Evolutionary conservation across 2,888 invertebrate species (phyloP), one percentile per base, ranked within the genome.

Genomic region (Brachypalpus laphriformis): DNA sequence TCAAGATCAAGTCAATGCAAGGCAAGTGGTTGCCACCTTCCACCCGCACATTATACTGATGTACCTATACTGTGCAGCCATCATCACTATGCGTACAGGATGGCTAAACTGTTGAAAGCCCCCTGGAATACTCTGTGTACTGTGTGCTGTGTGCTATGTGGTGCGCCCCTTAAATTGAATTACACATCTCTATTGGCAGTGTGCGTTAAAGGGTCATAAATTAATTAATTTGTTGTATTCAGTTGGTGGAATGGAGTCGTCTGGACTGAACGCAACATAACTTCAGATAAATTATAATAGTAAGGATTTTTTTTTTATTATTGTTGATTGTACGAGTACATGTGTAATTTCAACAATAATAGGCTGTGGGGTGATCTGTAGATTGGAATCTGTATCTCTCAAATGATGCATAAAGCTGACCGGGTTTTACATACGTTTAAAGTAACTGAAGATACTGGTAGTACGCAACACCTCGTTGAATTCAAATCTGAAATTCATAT

Each of bases 1-100:
- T 59, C 76, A 76, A 76, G 76, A 68, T 76, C 59, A 47, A 76
- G 51, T 59, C 68, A 34, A 31, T 70, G 70, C 68, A 61, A 70
- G 42, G 31, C 61, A 70, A 51, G 34, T 63, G 63, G 20, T 11
- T 34, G 22, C 31, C 42, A 42, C 42, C 51, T 31, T 54, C 14
- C 42, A 42, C 40, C 54, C 63, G 40, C 54, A 25, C 54, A 45
- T 9, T 16, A 4, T 20, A 8, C n/a, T 6, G 14, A 2, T 37
- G 37, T 14, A 42, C 45, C 11, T 28, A 25, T 3, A 7, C 31
- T 28, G 5, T 28, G 18, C 11, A 14, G 25, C 14, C 22, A 42
- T 20, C 31, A 42, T 56, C 54, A 56, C 47, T 37, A 9, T 65
- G 56, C 56, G 28, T 54, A 25, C 6, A 16, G 16, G 9, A 7